Evolutionary conservation across 1,140 invertebrate species (phyloP).

Genomic region (Xylocopa sonorina): DNA sequence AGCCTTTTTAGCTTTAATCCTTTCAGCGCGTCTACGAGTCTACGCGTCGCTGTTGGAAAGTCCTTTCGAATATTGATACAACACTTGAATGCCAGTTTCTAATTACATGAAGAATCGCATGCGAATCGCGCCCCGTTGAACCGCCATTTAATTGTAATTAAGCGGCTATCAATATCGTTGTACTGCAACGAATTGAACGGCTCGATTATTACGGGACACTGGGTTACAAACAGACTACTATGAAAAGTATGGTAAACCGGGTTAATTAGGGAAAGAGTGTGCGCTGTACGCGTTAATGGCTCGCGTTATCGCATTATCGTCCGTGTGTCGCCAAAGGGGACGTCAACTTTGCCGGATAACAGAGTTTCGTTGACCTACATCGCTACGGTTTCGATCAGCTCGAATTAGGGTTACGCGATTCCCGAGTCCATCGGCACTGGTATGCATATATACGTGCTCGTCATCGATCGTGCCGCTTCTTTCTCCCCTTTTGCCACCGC

Average conservation of each 20-base stretch:
- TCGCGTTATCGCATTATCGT: constrained; percentile 16
- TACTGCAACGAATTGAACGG: too few relatives aligned
- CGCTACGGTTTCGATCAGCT: constrained; percentile 74
- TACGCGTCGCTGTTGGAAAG: too few relatives aligned
- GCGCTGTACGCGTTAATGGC: constrained; percentile 42
- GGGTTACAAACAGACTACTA: neutral
- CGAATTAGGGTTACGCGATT: constrained; percentile 70
- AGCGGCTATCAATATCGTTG: neutral
- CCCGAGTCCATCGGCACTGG: constrained; percentile 67
- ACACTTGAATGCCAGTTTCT: too few relatives aligned
- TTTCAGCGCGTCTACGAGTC: too few relatives aligned
- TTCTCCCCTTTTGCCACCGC: too few relatives aligned
- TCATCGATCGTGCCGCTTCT: neutral
- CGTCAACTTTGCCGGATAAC: constrained; percentile 47
- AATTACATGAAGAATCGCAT: neutral
- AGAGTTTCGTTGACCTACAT: constrained; percentile 65
- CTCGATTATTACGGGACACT: neutral
- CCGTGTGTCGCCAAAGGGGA: constrained; percentile 23
- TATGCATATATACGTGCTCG: too few relatives aligned
- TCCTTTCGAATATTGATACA: too few relatives aligned
- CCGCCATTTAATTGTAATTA: neutral
- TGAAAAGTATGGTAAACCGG: constrained; percentile 13
- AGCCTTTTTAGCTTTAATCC: neutral
- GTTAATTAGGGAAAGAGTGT: constrained; percentile 9
- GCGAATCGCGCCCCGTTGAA: neutral